A percentile compares a stretch with the other conserved stretches of the same genome.
These are phyloP conservation scores for Willowsia nigromaculata DNA, from an alignment of 2,888 invertebrate species.

Conservation along the genomic window DNA sequence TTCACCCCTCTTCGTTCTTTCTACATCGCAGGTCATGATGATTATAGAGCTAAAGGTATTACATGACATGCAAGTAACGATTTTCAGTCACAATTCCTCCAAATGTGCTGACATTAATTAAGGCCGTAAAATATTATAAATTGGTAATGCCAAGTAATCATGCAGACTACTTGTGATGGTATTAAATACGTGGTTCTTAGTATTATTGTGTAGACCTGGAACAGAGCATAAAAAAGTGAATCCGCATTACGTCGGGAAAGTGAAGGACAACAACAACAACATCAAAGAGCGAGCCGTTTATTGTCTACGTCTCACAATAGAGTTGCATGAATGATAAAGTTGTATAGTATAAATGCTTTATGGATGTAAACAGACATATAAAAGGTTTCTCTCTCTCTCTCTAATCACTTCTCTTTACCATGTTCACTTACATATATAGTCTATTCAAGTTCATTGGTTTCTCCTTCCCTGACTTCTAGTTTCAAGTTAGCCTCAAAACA, in stretches of 20 bases:
- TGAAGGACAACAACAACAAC: constrained; percentile 22
- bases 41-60: neutral
- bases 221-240: neutral
- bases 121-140: neutral
- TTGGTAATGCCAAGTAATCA: neutral
- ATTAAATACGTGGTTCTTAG: neutral
- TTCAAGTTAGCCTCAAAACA: constrained; percentile 63
- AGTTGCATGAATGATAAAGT: neutral
- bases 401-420: constrained; percentile 26
- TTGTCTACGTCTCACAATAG: neutral
- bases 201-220: neutral
- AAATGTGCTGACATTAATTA: neutral
- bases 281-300: constrained; percentile 48
- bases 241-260: neutral
- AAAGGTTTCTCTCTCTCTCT: constrained; percentile 26
- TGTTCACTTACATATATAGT: constrained; percentile 33
- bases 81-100: neutral
- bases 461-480: constrained; percentile 40
- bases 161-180: neutral
- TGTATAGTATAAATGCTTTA: neutral
- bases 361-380: neutral
- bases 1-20: neutral
- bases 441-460: constrained; percentile 61
- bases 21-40: neutral
- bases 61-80: neutral